A percentile compares a stretch with the other conserved stretches of the same genome.
phyloP scores from a whole-genome alignment of 1,140 invertebrate species.

The Uloborus diversus region DNA sequence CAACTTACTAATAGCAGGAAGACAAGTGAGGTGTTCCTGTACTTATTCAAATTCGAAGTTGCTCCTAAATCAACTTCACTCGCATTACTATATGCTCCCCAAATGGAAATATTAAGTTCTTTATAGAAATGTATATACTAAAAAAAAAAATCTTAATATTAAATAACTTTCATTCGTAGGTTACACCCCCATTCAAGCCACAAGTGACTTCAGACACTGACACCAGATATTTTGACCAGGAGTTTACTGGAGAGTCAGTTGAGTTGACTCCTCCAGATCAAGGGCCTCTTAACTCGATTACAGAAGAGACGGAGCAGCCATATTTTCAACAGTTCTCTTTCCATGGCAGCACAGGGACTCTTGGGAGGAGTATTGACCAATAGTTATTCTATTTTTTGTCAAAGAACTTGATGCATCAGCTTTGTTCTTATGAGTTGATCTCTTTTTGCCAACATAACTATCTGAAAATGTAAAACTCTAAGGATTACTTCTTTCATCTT shows the following conservation, averaged over 20 bases:
- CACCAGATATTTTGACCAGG: slow-evolving; percentile 96
- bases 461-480: too few relatives aligned
- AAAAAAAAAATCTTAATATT: too few relatives aligned
- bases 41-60: too few relatives aligned
- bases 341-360: slow-evolving; percentile 65
- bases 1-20: too few relatives aligned
- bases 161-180: slow-evolving; percentile 69
- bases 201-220: slow-evolving; percentile 96
- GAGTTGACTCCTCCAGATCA: slow-evolving; percentile 76
- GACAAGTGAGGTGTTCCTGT: too few relatives aligned
- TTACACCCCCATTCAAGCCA: slow-evolving; percentile 93
- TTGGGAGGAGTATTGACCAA: slow-evolving; percentile 56
- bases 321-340: slow-evolving; percentile 84
- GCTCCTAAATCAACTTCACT: too few relatives aligned
- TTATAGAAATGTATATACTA: too few relatives aligned
- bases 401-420: neutral
- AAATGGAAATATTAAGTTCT: too few relatives aligned
- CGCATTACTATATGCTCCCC: too few relatives aligned
- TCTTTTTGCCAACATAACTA: too few relatives aligned
- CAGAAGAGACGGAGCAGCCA: slow-evolving; percentile 75
- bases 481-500: too few relatives aligned
- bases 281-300: slow-evolving; percentile 74
- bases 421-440: too few relatives aligned
- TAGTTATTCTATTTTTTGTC: slow-evolving; percentile 4
- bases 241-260: slow-evolving; percentile 97